Evolutionary conservation across 1,140 invertebrate genomes (phyloP).

Genomic region (Mylabris phalerata): DNA sequence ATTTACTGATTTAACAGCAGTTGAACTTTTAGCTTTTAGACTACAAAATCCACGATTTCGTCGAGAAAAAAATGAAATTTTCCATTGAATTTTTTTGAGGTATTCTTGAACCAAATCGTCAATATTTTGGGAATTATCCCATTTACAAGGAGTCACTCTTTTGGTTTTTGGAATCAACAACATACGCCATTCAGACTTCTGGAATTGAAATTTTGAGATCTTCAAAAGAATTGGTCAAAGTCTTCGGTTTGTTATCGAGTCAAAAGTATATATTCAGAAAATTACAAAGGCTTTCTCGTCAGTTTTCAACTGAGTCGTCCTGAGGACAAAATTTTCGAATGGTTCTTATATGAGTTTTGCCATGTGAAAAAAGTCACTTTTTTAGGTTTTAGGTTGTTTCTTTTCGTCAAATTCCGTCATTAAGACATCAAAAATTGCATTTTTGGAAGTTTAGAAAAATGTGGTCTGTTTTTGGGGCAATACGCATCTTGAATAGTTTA

Average conservation of each 20-base stretch:
- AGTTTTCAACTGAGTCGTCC: not conserved
- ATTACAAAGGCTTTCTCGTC: not conserved
- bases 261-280: not conserved
- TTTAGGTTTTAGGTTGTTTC: conserved; percentile 59
- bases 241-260: not conserved
- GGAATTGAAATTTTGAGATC: not conserved
- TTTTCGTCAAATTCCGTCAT: conserved; percentile 21
- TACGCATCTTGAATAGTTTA: conserved; percentile 58
- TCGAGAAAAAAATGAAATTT: not conserved
- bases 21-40: too few species aligned
- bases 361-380: conserved; percentile 57
- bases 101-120: not conserved
- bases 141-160: not conserved
- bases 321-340: conserved; percentile 38
- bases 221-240: not conserved
- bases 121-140: not conserved
- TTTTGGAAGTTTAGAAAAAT: conserved; percentile 52
- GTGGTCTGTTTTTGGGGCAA: conserved; percentile 72
- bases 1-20: too few species aligned
- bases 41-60: not conserved
- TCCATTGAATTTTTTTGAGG: not conserved
- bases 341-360: conserved; percentile 63
- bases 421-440: conserved; percentile 60
- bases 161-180: not conserved
- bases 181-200: not conserved